Base-by-base conservation (phyloP, 2,113 vertebrate species). In the Cettia cetti region DNA sequence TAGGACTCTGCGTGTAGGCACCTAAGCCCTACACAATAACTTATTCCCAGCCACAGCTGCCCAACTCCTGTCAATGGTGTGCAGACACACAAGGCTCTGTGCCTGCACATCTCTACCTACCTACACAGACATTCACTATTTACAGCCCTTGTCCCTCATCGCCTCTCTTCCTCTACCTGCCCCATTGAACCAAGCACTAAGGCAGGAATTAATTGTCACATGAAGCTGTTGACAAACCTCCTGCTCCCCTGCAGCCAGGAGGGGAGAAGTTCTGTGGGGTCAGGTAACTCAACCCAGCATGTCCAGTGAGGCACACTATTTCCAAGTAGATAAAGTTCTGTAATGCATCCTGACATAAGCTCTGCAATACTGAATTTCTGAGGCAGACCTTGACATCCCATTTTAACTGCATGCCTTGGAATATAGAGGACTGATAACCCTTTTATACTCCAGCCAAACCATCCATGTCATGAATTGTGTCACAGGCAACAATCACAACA, bases 61-160 rank as follows among this genome's bases (percentile, higher is more conserved):
- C 23, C 52, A 75, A 0, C 39, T 65, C 37, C 5, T 24, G 69
- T 1, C 0, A 0, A 2, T 7, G 39, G 28, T 9, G 22, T 3
- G 26, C 26, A 30, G 45, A 12, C 13, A 47, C 21, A 28, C 2
- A 18, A 0, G 2, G 33, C 13, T 30, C 23, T 5, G 27, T 20
- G 30, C 30, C 52, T 35, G 33, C 15, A 42, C 47, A 22, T 22
- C 68, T 19, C 56, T 6, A 23, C 54, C 59, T 5, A 20, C 27
- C 63, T 16, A 45, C 35, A 13, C 0, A 1, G 35, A 37, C 52
- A 52, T 0, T 16, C 35, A 59, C 22, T 85, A 76, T 42, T 88
- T 59, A 89, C 4, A 92, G 88, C 27, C 45, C 31, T 26, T 2
- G 13, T 15, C 40, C 70, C 40, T 76, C 78, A 79, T 10, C 1